Percentiles rank a stretch among this genome's conserved stretches.
phyloP scores from a whole-genome alignment of 2,797 vertebrate genomes.

The Chaunax sp. region DNA sequence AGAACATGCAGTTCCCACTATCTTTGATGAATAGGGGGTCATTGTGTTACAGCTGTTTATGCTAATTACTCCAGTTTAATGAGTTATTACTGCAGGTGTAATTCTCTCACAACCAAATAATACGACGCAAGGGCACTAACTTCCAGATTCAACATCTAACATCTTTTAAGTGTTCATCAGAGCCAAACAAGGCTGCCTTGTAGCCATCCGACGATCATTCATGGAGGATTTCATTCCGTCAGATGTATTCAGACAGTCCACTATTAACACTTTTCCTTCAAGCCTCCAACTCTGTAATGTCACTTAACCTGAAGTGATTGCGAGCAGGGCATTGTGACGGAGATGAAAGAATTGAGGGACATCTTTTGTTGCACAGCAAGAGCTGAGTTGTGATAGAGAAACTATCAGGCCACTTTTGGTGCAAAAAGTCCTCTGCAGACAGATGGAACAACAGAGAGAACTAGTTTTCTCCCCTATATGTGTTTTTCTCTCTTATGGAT shows the following conservation, averaged over 20 bases:
- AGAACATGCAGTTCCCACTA: constrained; percentile 70
- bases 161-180: constrained; percentile 67
- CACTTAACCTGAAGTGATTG: constrained; percentile 45
- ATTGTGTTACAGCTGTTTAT: constrained; percentile 82
- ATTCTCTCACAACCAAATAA: constrained; percentile 74
- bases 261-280: constrained; percentile 34
- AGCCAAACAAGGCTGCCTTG: constrained; percentile 53
- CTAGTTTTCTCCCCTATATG: constrained; percentile 65
- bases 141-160: constrained; percentile 76
- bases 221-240: constrained; percentile 44
- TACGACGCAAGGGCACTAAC: constrained; percentile 71
- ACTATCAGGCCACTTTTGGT: constrained; percentile 62
- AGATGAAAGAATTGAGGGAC: constrained; percentile 65
- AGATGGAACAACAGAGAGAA: constrained; percentile 79
- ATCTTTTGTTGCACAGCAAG: constrained; percentile 73
- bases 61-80: constrained; percentile 83
- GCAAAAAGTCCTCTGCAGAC: constrained; percentile 72
- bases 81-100: constrained; percentile 80
- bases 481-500: constrained; percentile 71
- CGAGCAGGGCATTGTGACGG: constrained; percentile 47
- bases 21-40: constrained; percentile 82
- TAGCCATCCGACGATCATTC: constrained; percentile 53
- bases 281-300: constrained; percentile 55
- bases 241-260: constrained; percentile 37
- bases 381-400: constrained; percentile 63